Evolutionary conservation across 1,140 invertebrate species (phyloP).

Genomic region (Globodera rostochiensis): DNA sequence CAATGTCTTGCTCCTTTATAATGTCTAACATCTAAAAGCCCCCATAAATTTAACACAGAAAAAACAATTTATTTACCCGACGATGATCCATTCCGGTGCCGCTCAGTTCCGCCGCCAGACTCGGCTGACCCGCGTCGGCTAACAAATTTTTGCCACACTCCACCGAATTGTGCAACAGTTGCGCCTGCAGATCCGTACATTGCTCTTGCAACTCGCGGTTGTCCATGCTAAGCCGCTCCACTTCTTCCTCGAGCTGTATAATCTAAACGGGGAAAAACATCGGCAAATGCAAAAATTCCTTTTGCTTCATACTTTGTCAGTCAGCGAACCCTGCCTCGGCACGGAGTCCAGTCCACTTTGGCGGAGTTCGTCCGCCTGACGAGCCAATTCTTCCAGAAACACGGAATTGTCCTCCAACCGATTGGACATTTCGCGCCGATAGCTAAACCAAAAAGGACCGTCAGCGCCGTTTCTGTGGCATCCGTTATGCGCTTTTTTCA

Average conservation of each 20-base stretch:
- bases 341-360: constrained; percentile 33
- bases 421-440: constrained; percentile 39
- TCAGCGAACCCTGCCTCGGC: constrained; percentile 47
- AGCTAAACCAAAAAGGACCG: constrained; percentile 37
- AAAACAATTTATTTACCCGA: background rate
- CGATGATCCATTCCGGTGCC: constrained; percentile 50
- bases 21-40: constrained; percentile 50
- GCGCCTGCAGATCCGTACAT: constrained; percentile 28
- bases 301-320: constrained; percentile 39
- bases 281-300: background rate
- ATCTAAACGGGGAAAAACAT: constrained; percentile 29
- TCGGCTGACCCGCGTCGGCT: constrained; percentile 43
- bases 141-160: constrained; percentile 45
- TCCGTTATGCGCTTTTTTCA: background rate
- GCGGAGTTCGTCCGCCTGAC: constrained; percentile 48
- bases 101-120: constrained; percentile 49
- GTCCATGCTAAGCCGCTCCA: constrained; percentile 37
- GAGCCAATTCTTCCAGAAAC: constrained; percentile 43
- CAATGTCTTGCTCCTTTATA: constrained; percentile 49
- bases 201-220: constrained; percentile 45
- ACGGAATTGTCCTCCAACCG: constrained; percentile 48
- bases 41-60: background rate
- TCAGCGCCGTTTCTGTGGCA: background rate
- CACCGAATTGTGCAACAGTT: constrained; percentile 47
- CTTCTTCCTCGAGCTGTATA: constrained; percentile 42